A percentile compares a stretch with the other conserved stretches of the same genome.
Evolutionary conservation across 1,140 invertebrate species (phyloP).

Genomic region (Drosophila nannoptera): DNA sequence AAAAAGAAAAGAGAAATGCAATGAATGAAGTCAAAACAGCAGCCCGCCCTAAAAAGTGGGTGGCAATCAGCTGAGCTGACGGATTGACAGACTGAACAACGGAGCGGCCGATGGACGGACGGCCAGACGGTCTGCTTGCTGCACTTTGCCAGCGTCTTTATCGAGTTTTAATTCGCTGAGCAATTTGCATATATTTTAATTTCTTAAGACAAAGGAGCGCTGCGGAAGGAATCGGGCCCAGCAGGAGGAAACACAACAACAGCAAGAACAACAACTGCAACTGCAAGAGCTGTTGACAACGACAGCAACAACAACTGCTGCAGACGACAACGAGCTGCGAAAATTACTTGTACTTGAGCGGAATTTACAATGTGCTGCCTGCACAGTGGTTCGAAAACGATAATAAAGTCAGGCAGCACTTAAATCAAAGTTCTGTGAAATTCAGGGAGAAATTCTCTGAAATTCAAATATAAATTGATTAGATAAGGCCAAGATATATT

Average conservation of each 20-base stretch:
- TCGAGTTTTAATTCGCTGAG: slow-evolving; percentile 46
- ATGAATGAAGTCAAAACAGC: slow-evolving; percentile 2
- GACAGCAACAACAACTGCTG: slow-evolving; percentile 4
- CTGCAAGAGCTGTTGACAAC: slow-evolving; percentile 1
- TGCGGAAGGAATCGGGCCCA: slow-evolving; percentile 50
- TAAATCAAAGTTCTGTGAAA: neutral
- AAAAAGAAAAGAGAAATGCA: slow-evolving; percentile 1
- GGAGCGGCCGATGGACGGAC: slow-evolving; percentile 18
- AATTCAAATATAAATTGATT: too few species aligned
- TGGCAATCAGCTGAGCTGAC: slow-evolving; percentile 39
- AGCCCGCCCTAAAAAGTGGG: slow-evolving; percentile 11
- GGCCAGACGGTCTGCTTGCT: slow-evolving; percentile 1
- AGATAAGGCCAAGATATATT: too few species aligned
- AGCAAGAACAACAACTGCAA: slow-evolving; percentile 15
- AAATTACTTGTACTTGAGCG: slow-evolving; percentile 67
- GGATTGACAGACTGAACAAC: neutral
- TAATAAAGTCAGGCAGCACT: neutral
- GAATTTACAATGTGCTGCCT: slow-evolving; percentile 60
- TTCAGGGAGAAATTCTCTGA: too few species aligned
- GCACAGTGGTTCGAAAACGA: slow-evolving; percentile 14
- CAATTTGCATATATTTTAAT: slow-evolving; percentile 55
- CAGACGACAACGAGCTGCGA: slow-evolving; percentile 37
- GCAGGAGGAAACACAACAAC: slow-evolving; percentile 43
- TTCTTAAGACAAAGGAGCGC: slow-evolving; percentile 45
- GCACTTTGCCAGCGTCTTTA: slow-evolving; percentile 41